Evolutionary conservation across 2,888 invertebrate species (phyloP), one percentile per base, ranked within the genome.

Genomic region (Chrysotoxum bicinctum): DNA sequence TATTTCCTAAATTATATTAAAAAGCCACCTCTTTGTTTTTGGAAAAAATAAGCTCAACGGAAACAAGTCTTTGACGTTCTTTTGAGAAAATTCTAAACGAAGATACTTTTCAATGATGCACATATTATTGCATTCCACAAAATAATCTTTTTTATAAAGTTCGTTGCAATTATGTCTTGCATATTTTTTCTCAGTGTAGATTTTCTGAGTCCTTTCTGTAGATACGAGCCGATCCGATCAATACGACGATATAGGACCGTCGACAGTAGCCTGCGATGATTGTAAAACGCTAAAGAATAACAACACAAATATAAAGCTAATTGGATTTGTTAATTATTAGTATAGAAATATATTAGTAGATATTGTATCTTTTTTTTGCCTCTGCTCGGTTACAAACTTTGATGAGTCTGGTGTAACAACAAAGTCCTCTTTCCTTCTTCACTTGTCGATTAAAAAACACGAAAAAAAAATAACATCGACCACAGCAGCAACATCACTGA

Each of bases 241-340:
- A 50, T 35, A 14, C 19, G 21, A 58, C 23, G 32, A 58, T 37
- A 43, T 37, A 9, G 56, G 14, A 58, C 21, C 14, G 12, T 19
- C 35, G 45, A 35, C 60, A 48, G 74, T 66, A 73, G 87, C 32
- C 69, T 74, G 43, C 50, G 45, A 70, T 48, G 32, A 43, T 45
- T 26, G 62, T 45, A 19, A 45, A 45, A 64, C 23, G 72, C 26
- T 30, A 72, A 68, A 73, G 64, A 85, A 86, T 75, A 78, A 82
- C 89, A 87, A 87, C 91, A 91, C 91, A 91, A 91, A 91, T 91
- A 90, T 91, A 91, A 89, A 90, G 90, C 91, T 91, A 91, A 91
- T 91, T 91, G 91, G 91, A 91, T 91, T 91, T 91, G 91, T 91
- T 85, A 85, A 85, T 85, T 81, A 85, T 81, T 81, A 81, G 75